Evolutionary conservation across 2,888 invertebrate species (phyloP).

Genomic region (Polia nebulosa): DNA sequence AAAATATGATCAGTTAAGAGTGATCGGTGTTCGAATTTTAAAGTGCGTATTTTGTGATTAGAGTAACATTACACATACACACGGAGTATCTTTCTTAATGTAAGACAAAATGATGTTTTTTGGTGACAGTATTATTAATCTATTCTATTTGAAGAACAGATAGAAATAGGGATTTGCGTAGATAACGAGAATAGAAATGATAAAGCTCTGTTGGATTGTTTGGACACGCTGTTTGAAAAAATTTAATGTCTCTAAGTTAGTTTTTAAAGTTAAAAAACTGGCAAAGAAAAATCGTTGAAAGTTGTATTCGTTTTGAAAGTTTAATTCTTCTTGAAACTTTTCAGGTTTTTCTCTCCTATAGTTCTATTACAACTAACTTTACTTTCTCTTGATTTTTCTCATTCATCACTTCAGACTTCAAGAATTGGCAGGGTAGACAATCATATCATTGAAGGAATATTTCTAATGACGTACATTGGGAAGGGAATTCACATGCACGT

Average conservation of each 20-base stretch:
- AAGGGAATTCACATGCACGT: conserved; percentile 26
- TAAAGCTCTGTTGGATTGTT: conserved; percentile 35
- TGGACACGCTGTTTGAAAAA: neutral
- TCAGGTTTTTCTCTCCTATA: neutral
- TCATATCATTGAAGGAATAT: conserved; percentile 8
- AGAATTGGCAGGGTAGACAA: neutral
- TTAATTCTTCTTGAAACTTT: neutral
- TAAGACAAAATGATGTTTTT: conserved; percentile 69
- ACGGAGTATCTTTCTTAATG: conserved; percentile 63
- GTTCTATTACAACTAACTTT: neutral
- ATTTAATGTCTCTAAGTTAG: neutral
- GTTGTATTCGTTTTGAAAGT: neutral
- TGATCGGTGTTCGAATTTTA: conserved; percentile 71
- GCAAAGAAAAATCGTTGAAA: neutral
- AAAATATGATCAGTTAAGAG: conserved; percentile 77
- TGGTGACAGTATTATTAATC: conserved; percentile 54
- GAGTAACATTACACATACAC: conserved; percentile 70
- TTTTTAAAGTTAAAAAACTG: conserved; percentile 2
- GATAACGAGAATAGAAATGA: conserved; percentile 58
- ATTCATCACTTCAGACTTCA: neutral
- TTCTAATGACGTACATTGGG: conserved; percentile 26
- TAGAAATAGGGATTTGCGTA: conserved; percentile 63
- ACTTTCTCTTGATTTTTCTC: neutral
- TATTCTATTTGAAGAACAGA: conserved; percentile 66
- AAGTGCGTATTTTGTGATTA: conserved; percentile 79